phyloP scores from a whole-genome alignment of 2,113 vertebrate species.

The Verasper variegatus region DNA sequence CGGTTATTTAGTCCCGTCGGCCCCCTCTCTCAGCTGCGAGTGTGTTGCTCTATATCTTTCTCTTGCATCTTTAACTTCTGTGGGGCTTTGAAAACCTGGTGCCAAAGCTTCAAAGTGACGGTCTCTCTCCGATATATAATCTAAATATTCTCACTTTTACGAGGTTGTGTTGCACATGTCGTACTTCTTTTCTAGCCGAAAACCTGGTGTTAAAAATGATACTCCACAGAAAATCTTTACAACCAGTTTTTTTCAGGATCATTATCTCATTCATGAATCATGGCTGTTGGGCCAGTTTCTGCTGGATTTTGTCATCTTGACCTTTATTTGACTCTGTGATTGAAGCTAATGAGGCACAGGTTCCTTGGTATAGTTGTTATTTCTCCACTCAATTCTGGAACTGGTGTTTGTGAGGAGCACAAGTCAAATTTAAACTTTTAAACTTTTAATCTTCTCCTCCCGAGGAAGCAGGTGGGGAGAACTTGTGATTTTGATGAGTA shows the following conservation, averaged over 20 bases:
- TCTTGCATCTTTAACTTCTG: constrained; percentile 60
- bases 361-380: constrained; percentile 1
- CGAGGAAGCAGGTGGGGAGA: not conserved
- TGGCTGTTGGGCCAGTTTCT: rapidly evolving
- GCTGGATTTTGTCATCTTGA: not conserved
- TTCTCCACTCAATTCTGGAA: not conserved
- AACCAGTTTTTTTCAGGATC: no score
- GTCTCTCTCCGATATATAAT: constrained; percentile 29
- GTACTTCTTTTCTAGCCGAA: not conserved
- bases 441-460: constrained; percentile 19
- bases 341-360: not conserved
- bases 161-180: not conserved
- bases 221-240: not conserved
- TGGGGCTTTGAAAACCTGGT: constrained; percentile 55
- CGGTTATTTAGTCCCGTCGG: constrained; percentile 29
- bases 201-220: not conserved
- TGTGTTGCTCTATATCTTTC: not conserved
- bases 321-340: not conserved
- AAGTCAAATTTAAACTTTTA: not conserved
- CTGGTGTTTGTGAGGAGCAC: not conserved
- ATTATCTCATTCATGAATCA: not conserved
- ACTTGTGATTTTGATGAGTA: constrained; percentile 1
- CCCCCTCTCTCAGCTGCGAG: constrained; percentile 7
- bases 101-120: constrained; percentile 59
- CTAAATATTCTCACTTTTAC: constrained; percentile 24